Evolutionary conservation across 2,888 invertebrate species (phyloP), one percentile per base, ranked within the genome.

Genomic region (Tetragnatha montana): DNA sequence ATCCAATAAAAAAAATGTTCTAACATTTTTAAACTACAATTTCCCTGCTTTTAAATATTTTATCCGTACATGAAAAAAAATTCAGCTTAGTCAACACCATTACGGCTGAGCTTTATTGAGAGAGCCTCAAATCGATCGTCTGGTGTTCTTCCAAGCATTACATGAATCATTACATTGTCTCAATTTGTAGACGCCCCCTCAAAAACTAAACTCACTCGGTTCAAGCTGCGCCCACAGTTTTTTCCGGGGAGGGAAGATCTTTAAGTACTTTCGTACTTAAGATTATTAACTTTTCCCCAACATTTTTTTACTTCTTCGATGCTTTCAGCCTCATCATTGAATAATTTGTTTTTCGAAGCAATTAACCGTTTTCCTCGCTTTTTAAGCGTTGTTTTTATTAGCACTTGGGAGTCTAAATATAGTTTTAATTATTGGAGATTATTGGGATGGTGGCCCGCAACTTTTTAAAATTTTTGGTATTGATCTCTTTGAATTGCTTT

Each of bases 231-330:
- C 8, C 60, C 60, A 17, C 60, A 17, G 60, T 17, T 60, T 60
- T 60, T 60, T 60, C 10, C 17, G 17, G 14, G 35, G 8, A 60
- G 60, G 60, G 60, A 17, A 12, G 60, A 60, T 60, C 60, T 60
- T 60, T 60, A 60, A 60, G 60, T 60, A 60, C 60, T 60, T 60
- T 60, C 60, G 60, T 60, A 60, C 60, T 60, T 60, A 60, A 60
- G 60, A 60, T 17, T 60, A 60, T 60, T 60, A 60, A 60, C 60
- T 60, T 60, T 35, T 60, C 60, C 60, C 17, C 60, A 60, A 60
- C 60, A n/a, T 60, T 60, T 60, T 60, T 60, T 60, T 10, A 17
- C 12, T 2, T 35, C 35, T 35, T 35, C 35, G 10, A 12, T 17
- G 60, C 60, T 60, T 60, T 60, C 17, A 60, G 60, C 17, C 12